A percentile compares a stretch with the other conserved stretches of the same genome.
These are phyloP conservation scores for Cosmopolites sordidus DNA, from an alignment of 2,888 invertebrate species.

Conservation along the genomic window DNA sequence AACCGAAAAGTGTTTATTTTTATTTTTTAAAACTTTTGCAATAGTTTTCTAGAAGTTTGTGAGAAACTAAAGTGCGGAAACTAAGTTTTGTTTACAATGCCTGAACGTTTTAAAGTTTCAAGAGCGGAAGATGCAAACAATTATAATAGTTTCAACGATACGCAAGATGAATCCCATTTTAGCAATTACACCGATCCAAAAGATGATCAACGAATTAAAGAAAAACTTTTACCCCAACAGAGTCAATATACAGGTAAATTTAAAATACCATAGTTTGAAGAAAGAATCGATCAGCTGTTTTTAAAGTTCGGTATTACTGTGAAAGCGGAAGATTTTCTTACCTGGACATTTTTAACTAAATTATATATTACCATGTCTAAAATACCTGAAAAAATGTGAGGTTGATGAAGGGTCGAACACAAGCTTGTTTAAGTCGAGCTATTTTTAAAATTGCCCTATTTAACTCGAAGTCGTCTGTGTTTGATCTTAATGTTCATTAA, in stretches of 20 bases:
- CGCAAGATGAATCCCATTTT: constrained; percentile 44
- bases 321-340: too few relatives aligned
- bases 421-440: too few relatives aligned
- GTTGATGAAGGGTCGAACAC: too few relatives aligned
- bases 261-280: background rate
- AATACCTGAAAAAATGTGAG: too few relatives aligned
- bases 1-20: constrained; percentile 1
- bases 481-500: too few relatives aligned
- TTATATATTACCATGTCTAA: too few relatives aligned
- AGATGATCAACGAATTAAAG: constrained; percentile 36
- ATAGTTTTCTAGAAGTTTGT: background rate
- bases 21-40: constrained; percentile 3
- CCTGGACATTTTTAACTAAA: too few relatives aligned
- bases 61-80: too few relatives aligned
- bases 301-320: too few relatives aligned
- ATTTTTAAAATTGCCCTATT: too few relatives aligned
- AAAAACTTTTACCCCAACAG: constrained; percentile 36
- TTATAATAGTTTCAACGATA: constrained; percentile 52
- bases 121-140: constrained; percentile 56
- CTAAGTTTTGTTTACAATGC: constrained; percentile 44
- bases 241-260: background rate
- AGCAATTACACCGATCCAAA: constrained; percentile 51
- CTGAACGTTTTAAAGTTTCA: constrained; percentile 57
- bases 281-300: too few relatives aligned
- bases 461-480: too few relatives aligned